Evolutionary conservation across 2,797 vertebrate genomes (phyloP), one percentile per base, ranked within the genome.

Genomic region (Scolopax rusticola): DNA sequence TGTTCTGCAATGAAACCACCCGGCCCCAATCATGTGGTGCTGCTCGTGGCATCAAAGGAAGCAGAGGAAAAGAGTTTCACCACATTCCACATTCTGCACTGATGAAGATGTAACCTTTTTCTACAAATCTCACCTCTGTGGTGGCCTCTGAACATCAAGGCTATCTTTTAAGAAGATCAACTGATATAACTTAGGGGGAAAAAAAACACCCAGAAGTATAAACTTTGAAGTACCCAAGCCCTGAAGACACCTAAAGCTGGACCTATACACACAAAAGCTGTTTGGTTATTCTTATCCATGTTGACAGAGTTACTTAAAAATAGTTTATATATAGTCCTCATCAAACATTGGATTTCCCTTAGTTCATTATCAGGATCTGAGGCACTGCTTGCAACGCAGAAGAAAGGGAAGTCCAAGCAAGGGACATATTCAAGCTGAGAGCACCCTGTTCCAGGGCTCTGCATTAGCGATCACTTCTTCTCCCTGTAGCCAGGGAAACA

Each of bases 1-100:
- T 11, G 27, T 9, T 12, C 36, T 23, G 70, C 74, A 79, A 4
- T 9, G 13, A 84, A 79, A 13, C 27, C 27, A 38, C 20, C 7
- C 7, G 43, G 51, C 32, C 59, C 75, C 40, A 33, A 8, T 2
- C 41, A 45, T 6, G 0, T 27, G 6, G 30, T 0, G 5, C 50
- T 41, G 78, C 27, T 20, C n/a, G 20, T 8, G n/a, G 32, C 54
- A 76, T 41, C 64, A 51, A 63, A 47, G 50, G 47, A 41, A 53
- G 71, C 33, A 82, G 68, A 65, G 9, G 20, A 28, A 41, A 47
- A 28, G 0, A 2, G 7, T 28, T 64, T 6, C 19, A n/a, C 38
- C 6, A 43, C 65, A 53, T 47, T 33, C 38, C 59, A 50, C 12
- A 1, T 43, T 65, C 23, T 40, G 20, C 3, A 70, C 14, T 9